Evolutionary conservation across 2,888 invertebrate species (phyloP).

Genomic region (Limnephilus marmoratus): DNA sequence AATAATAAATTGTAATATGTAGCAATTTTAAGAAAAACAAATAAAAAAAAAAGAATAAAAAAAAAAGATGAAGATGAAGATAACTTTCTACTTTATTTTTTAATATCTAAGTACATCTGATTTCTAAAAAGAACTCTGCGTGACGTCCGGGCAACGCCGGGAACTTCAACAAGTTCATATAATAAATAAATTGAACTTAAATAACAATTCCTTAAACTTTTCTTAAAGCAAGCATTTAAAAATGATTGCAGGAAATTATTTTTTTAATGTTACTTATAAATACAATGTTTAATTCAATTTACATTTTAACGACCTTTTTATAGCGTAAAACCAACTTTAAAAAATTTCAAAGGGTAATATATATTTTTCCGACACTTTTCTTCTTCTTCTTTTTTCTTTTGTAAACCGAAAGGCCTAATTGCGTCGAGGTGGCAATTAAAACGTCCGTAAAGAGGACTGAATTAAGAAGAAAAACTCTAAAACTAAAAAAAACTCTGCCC

Average conservation of each 20-base stretch:
- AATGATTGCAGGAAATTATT: neutral
- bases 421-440: neutral
- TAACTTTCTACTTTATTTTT: no score
- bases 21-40: no score
- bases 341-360: neutral
- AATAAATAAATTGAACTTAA: no score
- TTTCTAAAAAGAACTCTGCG: no score
- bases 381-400: neutral
- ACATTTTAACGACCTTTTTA: neutral
- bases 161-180: no score
- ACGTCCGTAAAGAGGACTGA: neutral
- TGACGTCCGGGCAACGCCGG: no score
- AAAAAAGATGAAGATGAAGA: no score
- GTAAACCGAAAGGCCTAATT: neutral
- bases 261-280: neutral
- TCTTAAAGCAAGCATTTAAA: neutral
- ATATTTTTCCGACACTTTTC: neutral
- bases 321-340: neutral
- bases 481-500: neutral
- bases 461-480: neutral
- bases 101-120: no score
- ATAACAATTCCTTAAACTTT: neutral
- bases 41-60: no score
- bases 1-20: no score
- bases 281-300: neutral